These are phyloP conservation scores for Dorcus parallelipipedus DNA, from an alignment of 2,888 invertebrate species.

Conservation along the genomic window DNA sequence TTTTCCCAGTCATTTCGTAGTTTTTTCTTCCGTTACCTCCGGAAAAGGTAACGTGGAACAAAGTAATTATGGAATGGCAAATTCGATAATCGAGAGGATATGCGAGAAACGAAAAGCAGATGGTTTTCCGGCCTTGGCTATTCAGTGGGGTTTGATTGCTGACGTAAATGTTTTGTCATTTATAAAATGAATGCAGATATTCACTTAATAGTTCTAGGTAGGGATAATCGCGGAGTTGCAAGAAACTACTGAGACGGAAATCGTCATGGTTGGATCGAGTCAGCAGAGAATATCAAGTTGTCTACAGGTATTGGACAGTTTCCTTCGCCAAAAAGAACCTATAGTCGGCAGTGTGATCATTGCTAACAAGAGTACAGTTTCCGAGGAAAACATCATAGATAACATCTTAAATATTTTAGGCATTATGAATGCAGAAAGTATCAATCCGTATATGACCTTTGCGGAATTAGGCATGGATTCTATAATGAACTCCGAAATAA, in stretches of 20 bases:
- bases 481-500: constrained; percentile 97
- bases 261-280: constrained; percentile 55
- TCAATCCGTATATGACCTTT: constrained; percentile 68
- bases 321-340: constrained; percentile 64
- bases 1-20: constrained; percentile 66
- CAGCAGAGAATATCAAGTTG: constrained; percentile 67
- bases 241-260: constrained; percentile 12
- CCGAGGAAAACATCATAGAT: constrained; percentile 53
- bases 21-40: constrained; percentile 88
- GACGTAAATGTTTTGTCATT: constrained; percentile 46
- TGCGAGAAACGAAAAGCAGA: constrained; percentile 55
- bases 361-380: constrained; percentile 67
- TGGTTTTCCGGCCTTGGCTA: constrained; percentile 25
- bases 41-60: constrained; percentile 91
- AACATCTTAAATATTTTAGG: constrained; percentile 48
- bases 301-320: constrained; percentile 59
- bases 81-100: constrained; percentile 70
- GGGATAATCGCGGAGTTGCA: constrained; percentile 23
- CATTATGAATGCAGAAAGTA: constrained; percentile 63
- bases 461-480: constrained; percentile 96
- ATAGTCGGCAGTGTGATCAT: constrained; percentile 64
- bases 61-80: constrained; percentile 84
- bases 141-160: constrained; percentile 30
- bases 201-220: background rate
- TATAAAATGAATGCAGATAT: constrained; percentile 1